Conservation (phyloP, 2,113 vertebrate genomes). For the Desmodus rotundus region DNA sequence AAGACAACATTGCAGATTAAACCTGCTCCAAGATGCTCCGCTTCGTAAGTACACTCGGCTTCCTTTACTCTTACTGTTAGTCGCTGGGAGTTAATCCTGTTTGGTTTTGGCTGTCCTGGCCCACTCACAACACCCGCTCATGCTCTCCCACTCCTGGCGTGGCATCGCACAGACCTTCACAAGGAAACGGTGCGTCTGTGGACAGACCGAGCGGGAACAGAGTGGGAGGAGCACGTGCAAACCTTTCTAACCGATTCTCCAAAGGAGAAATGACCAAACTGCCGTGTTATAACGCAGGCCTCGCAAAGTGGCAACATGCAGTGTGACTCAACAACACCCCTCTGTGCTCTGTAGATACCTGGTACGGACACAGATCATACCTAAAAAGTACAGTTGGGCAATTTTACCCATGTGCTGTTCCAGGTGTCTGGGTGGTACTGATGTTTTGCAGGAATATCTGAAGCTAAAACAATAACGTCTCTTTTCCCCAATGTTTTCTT, state of each 20-base stretch:
- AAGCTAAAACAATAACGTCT: not conserved
- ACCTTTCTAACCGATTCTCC: not conserved
- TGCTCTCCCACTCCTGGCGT: not conserved
- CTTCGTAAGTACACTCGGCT: not conserved
- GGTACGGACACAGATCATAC: not conserved
- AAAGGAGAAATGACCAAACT: not conserved
- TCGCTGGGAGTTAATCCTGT: not conserved
- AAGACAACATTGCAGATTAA: not conserved
- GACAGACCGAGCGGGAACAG: not conserved
- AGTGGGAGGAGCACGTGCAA: not conserved
- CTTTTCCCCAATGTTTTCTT: not conserved
- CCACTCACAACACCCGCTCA: not conserved
- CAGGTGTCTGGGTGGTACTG: not conserved
- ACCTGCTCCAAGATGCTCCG: rapidly evolving
- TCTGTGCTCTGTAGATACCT: not conserved
- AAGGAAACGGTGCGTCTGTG: not conserved
- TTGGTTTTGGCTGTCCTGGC: not conserved
- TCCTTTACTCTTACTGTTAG: not conserved
- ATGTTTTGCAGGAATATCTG: not conserved
- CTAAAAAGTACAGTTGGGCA: not conserved
- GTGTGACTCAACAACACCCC: not conserved
- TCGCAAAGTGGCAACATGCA: not conserved
- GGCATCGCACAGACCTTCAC: not conserved
- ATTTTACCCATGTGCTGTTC: not conserved
- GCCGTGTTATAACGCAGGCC: not conserved